Percentiles rank a stretch among this genome's conserved stretches.
These are phyloP conservation scores for Callinectes sapidus DNA, from an alignment of 2,888 invertebrate genomes.

Conservation along the genomic window DNA sequence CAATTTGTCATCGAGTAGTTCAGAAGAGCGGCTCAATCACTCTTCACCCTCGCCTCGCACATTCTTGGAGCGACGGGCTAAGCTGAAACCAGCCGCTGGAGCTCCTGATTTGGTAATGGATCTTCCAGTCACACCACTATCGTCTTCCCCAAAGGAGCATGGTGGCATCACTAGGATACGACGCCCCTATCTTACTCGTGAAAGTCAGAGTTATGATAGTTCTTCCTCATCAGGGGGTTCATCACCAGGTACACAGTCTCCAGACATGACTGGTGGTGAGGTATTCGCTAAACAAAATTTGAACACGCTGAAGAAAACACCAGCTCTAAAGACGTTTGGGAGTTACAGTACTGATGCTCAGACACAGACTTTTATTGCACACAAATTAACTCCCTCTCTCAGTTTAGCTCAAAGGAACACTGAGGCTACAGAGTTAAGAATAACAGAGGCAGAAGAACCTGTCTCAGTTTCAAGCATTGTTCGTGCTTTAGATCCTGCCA, in stretches of 20 bases:
- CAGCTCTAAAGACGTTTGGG: constrained; percentile 55
- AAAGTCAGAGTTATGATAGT: constrained; percentile 62
- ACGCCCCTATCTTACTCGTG: constrained; percentile 60
- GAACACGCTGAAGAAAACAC: constrained; percentile 83
- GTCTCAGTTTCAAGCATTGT: constrained; percentile 69
- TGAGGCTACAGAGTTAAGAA: constrained; percentile 73
- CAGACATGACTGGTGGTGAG: constrained; percentile 83
- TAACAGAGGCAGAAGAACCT: constrained; percentile 67
- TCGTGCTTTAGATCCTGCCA: constrained; percentile 68
- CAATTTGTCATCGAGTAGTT: constrained; percentile 69
- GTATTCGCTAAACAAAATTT: constrained; percentile 87
- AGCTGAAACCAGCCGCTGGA: constrained; percentile 61
- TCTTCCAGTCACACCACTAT: constrained; percentile 72
- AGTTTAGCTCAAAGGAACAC: constrained; percentile 73
- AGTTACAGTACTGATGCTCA: constrained; percentile 73
- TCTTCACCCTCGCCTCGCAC: constrained; percentile 60
- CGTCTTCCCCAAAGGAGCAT: constrained; percentile 71
- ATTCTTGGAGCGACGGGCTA: constrained; percentile 67
- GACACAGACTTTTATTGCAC: constrained; percentile 73
- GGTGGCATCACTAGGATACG: constrained; percentile 61
- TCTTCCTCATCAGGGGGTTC: constrained; percentile 76
- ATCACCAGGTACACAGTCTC: constrained; percentile 76
- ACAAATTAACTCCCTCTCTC: constrained; percentile 72
- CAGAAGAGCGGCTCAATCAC: constrained; percentile 67
- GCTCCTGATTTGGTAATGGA: constrained; percentile 73